These are phyloP conservation scores for Chesias legatella DNA, from an alignment of 2,888 invertebrate species.

Conservation along the genomic window DNA sequence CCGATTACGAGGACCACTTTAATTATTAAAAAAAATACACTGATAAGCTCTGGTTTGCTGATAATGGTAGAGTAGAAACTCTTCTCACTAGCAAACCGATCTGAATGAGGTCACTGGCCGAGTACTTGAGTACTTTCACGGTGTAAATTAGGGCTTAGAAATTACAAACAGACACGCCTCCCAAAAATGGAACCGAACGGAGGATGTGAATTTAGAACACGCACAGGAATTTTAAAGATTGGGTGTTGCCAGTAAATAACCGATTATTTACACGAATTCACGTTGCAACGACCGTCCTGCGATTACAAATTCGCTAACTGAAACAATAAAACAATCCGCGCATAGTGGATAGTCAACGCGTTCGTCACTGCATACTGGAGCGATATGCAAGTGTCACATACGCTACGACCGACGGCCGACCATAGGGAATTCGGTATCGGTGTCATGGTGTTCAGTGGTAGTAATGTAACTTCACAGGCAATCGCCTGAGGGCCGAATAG, in stretches of 20 bases:
- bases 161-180: slow-evolving; percentile 31
- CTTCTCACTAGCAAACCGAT: not conserved
- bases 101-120: not conserved
- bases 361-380: slow-evolving; percentile 59
- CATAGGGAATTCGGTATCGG: slow-evolving; percentile 65
- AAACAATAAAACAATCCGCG: slow-evolving; percentile 61
- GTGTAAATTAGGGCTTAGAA: slow-evolving; percentile 14
- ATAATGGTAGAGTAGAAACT: not conserved
- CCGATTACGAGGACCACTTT: slow-evolving; percentile 55
- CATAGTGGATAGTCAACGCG: slow-evolving; percentile 58
- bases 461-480: slow-evolving; percentile 24
- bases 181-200: slow-evolving; percentile 2
- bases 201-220: not conserved
- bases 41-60: slow-evolving; percentile 43
- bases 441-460: slow-evolving; percentile 65
- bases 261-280: slow-evolving; percentile 25
- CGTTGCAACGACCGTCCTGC: slow-evolving; percentile 59
- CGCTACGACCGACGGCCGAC: slow-evolving; percentile 42
- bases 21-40: slow-evolving; percentile 44
- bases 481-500: slow-evolving; percentile 67
- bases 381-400: slow-evolving; percentile 47
- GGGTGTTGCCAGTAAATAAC: slow-evolving; percentile 1
- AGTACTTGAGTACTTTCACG: slow-evolving; percentile 9
- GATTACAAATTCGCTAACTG: slow-evolving; percentile 65
- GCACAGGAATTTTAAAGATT: not conserved